phyloP scores from a whole-genome alignment of 2,113 vertebrate genomes.

The Platichthys stellatus region DNA sequence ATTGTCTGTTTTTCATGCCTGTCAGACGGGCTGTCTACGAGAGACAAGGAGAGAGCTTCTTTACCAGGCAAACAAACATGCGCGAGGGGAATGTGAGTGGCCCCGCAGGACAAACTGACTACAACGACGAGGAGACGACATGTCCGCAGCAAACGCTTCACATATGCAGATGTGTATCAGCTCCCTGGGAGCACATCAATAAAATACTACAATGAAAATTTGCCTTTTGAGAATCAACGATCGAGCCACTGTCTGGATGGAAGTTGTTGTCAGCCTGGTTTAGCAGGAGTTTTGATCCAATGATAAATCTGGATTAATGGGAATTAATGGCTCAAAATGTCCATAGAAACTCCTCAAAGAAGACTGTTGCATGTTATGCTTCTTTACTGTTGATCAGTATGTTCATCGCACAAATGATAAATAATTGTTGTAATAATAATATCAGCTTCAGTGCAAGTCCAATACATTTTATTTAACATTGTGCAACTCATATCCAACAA shows the following conservation, averaged over 20 bases:
- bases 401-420: too few species aligned
- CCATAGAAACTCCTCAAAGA: too few species aligned
- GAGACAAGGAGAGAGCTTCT: conserved; percentile 2
- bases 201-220: background rate
- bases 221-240: background rate
- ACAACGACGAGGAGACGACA: background rate
- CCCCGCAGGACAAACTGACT: background rate
- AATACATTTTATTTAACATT: too few species aligned
- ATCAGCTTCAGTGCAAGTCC: too few species aligned
- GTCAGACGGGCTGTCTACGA: background rate
- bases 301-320: too few species aligned
- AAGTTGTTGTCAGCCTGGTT: background rate
- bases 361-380: too few species aligned
- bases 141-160: background rate
- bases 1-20: background rate
- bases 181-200: background rate
- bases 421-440: too few species aligned
- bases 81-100: background rate
- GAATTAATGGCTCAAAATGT: too few species aligned
- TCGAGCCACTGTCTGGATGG: background rate
- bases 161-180: background rate
- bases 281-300: background rate
- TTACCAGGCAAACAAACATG: conserved; percentile 20
- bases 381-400: too few species aligned
- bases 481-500: too few species aligned